Evolutionary conservation across 2,797 vertebrate species (phyloP).

Genomic region (Sebastes kiyomatsui): DNA sequence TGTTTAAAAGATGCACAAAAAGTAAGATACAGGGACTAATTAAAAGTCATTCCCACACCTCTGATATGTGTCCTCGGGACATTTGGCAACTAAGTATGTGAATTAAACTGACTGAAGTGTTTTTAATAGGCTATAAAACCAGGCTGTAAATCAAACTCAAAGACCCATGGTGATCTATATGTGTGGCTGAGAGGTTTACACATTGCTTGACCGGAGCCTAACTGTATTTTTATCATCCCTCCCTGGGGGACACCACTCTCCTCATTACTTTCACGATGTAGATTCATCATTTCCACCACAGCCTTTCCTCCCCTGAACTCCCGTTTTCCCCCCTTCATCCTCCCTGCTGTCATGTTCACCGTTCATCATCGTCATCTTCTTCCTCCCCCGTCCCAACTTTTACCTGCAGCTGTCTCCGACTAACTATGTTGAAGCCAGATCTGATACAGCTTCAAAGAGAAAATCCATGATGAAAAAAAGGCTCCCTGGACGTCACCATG

Average conservation of each 20-base stretch:
- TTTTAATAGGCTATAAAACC: not conserved
- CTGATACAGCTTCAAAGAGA: conserved; percentile 47
- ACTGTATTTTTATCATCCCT: conserved; percentile 28
- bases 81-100: not conserved
- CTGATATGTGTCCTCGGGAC: not conserved
- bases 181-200: conserved; percentile 9
- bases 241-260: not conserved
- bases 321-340: conserved; percentile 19
- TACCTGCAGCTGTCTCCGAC: conserved; percentile 16
- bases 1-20: not conserved
- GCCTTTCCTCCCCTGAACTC: conserved; percentile 16
- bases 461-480: not conserved
- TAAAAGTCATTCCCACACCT: not conserved
- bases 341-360: conserved; percentile 48
- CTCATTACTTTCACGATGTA: conserved; percentile 13
- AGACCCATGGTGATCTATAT: not conserved
- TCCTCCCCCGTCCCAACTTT: not conserved
- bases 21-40: not conserved
- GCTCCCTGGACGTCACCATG: not conserved
- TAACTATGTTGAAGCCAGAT: conserved; percentile 33
- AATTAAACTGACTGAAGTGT: not conserved
- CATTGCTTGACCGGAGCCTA: conserved; percentile 18
- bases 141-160: conserved; percentile 6
- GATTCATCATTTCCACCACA: conserved; percentile 41
- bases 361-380: conserved; percentile 27